phyloP scores from a whole-genome alignment of 2,797 vertebrate species.

The Pithecia hirsuta region DNA sequence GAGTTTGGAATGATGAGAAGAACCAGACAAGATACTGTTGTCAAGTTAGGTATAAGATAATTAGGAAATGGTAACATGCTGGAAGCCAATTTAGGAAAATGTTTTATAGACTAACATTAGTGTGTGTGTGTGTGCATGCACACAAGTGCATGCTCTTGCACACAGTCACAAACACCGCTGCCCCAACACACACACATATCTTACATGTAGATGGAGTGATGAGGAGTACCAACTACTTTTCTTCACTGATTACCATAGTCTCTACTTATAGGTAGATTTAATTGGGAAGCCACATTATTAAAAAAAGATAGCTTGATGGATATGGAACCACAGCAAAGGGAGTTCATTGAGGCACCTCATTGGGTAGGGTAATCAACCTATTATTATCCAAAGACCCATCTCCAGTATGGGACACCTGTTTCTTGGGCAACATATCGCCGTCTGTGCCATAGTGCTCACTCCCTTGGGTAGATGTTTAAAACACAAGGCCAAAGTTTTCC shows the following conservation, averaged over 20 bases:
- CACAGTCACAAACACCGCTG: neutral
- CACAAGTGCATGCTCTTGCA: too few species aligned
- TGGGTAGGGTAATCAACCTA: neutral
- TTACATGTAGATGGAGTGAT: neutral
- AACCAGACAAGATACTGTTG: neutral
- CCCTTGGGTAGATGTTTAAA: neutral
- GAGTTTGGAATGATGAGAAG: neutral
- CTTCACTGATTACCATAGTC: neutral
- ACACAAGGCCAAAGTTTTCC: neutral
- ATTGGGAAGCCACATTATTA: neutral
- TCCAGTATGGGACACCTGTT: neutral
- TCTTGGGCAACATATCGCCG: neutral
- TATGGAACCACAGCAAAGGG: neutral
- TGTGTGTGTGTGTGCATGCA: rapidly evolving
- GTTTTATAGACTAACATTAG: neutral
- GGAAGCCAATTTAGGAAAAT: neutral
- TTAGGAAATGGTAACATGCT: neutral
- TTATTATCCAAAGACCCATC: neutral
- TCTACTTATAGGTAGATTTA: neutral
- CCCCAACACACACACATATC: neutral
- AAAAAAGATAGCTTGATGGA: neutral
- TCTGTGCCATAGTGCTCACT: neutral
- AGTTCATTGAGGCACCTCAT: neutral
- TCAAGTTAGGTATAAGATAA: neutral
- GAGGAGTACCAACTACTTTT: neutral